These are phyloP conservation scores for Okamejei kenojei DNA, from an alignment of 2,797 vertebrate genomes.

Conservation along the genomic window DNA sequence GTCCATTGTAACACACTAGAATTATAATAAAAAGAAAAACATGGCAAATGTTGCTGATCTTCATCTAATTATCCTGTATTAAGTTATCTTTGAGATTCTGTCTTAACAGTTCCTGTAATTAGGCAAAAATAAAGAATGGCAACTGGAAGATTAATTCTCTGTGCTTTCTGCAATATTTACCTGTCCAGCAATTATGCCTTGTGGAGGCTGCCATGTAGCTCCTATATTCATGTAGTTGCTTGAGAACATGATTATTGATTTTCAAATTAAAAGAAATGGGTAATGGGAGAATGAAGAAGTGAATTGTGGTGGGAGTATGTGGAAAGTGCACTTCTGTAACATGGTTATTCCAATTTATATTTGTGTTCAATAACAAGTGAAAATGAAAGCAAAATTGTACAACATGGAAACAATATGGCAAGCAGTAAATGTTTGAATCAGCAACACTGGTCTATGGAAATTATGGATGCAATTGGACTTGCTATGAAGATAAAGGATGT, in stretches of 20 bases:
- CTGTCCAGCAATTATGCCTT: background rate
- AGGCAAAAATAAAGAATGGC: background rate
- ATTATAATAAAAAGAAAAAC: background rate
- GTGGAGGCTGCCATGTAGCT: background rate
- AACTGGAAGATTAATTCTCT: background rate
- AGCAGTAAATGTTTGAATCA: background rate
- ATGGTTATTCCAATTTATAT: background rate
- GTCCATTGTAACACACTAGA: background rate
- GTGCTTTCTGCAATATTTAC: background rate
- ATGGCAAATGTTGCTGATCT: background rate
- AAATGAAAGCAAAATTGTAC: background rate
- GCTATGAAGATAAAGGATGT: background rate
- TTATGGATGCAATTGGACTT: background rate
- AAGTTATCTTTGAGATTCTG: background rate
- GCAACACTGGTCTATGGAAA: background rate
- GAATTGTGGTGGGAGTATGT: background rate
- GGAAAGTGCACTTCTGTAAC: background rate
- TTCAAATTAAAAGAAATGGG: background rate
- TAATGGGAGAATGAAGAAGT: background rate
- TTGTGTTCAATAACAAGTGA: background rate
- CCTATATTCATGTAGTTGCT: background rate
- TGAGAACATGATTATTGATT: background rate
- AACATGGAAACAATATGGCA: background rate
- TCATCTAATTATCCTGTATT: background rate
- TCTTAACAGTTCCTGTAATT: background rate